Evolutionary conservation across 2,888 invertebrate genomes (phyloP).

Genomic region (Agrochola litura): DNA sequence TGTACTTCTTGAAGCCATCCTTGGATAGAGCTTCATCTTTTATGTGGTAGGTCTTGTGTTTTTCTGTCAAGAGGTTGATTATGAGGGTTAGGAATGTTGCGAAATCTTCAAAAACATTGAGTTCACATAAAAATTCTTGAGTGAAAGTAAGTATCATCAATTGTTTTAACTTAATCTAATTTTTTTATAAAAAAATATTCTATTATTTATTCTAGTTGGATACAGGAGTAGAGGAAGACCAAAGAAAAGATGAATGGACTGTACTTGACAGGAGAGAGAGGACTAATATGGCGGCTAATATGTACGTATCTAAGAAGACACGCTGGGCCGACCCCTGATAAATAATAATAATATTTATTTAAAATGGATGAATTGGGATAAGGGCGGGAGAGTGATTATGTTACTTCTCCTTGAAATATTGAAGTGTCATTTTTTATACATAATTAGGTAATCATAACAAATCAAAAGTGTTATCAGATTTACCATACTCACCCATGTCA

Average conservation of each 20-base stretch:
- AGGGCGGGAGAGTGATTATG: not conserved
- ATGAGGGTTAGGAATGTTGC: not conserved
- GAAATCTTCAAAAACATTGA: not conserved
- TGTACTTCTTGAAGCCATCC: constrained; percentile 99
- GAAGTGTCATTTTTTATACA: not conserved
- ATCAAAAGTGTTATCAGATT: constrained; percentile 41
- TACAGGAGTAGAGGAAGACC: not conserved
- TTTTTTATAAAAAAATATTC: not conserved
- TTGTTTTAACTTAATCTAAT: not conserved
- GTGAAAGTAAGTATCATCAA: not conserved
- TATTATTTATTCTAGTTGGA: not conserved
- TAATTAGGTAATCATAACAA: not conserved
- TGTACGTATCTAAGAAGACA: not conserved
- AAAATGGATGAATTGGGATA: not conserved
- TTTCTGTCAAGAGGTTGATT: constrained; percentile 92
- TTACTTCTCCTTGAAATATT: not conserved
- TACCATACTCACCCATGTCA: constrained; percentile 96
- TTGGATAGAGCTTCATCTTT: constrained; percentile 98
- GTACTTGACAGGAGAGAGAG: not conserved
- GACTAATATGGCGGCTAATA: no score
- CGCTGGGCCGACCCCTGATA: not conserved
- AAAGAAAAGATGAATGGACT: not conserved
- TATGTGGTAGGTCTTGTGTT: constrained; percentile 99
- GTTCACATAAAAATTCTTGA: not conserved
- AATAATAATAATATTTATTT: no score